Evolutionary conservation across 2,797 vertebrate genomes (phyloP), one percentile per base, ranked within the genome.

Genomic region (Halcyon smyrnensis): DNA sequence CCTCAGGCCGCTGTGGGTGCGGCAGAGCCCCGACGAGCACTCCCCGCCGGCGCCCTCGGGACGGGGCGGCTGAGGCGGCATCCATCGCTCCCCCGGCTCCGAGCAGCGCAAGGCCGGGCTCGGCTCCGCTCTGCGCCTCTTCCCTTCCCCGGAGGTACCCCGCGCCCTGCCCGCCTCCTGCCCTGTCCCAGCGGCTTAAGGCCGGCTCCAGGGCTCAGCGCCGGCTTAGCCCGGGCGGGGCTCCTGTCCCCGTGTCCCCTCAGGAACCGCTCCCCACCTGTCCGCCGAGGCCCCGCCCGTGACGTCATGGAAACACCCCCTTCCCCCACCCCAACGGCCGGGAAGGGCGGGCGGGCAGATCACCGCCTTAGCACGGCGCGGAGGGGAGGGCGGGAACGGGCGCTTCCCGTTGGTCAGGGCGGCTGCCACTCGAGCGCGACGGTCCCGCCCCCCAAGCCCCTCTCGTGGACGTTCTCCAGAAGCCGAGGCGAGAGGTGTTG

Each of bases 271-370:
- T 43, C 50, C 87, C 59, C 84, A 97, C 95, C 95, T 97, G 95
- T 2, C 89, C 54, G 36, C 88, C 46, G 50, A 32, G 92, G 78
- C 56, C 6, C 83, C 15, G 73, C 93, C 87, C 81, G 30, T 95
- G 94, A 97, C 95, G 62, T 95, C 96, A 97, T 79, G 94, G 93
- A 97, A 96, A 95, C 89, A 81, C 90, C 73, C 60, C 54, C 48
- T 64, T 7, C 19, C n/a, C 74, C 56, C 68, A 15, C 67, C 57
- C 41, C 79, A 19, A 9, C 50, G 39, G 53, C 62, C 28, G n/a
- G 15, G 32, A 12, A 13, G 34, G 46, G 50, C 12, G 56, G 78
- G 65, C 48, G 45, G 45, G 13, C 34, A 30, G 11, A 16, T 17
- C 56, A 9, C 82, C 85, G 24, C 65, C 54, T 10, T 5, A 6